These are phyloP conservation scores for Psilopogon haemacephalus DNA, from an alignment of 2,113 vertebrate genomes.

Conservation along the genomic window DNA sequence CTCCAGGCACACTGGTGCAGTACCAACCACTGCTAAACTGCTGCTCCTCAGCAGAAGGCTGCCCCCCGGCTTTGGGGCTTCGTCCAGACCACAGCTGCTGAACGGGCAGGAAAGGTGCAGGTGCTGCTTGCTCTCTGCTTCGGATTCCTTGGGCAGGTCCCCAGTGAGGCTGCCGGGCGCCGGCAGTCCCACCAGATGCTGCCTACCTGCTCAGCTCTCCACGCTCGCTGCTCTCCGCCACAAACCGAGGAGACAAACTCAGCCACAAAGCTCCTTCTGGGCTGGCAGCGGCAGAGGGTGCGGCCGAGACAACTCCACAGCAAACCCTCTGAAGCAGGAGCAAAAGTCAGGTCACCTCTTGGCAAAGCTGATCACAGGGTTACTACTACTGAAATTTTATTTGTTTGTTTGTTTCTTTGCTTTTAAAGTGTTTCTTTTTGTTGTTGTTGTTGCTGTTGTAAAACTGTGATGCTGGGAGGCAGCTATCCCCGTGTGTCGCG, in stretches of 20 bases:
- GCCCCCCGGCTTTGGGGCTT: conserved; percentile 32
- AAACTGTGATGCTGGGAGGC: conserved; percentile 65
- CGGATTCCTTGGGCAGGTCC: conserved; percentile 52
- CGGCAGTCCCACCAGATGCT: conserved; percentile 7
- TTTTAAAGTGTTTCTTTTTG: conserved; percentile 38
- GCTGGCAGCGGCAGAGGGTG: conserved; percentile 71
- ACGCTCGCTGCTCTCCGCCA: conserved; percentile 56
- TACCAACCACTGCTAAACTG: conserved; percentile 28
- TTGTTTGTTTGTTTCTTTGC: conserved; percentile 6
- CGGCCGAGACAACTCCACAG: conserved; percentile 72
- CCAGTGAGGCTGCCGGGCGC: conserved; percentile 7
- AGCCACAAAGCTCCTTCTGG: conserved; percentile 70
- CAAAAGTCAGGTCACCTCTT: conserved; percentile 72
- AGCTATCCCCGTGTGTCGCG: conserved; percentile 62
- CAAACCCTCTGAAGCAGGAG: conserved; percentile 71
- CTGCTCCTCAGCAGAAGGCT: conserved; percentile 39
- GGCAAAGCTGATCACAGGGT: conserved; percentile 74
- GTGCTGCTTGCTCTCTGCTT: conserved; percentile 41
- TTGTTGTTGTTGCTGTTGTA: no score
- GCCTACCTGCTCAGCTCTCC: conserved; percentile 64
- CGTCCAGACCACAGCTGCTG: not conserved
- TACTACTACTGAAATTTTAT: not conserved
- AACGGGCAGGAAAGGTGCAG: conserved; percentile 41
- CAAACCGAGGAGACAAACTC: conserved; percentile 67
- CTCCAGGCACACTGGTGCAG: conserved; percentile 2